Conservation (phyloP, 2,797 vertebrate species). For the Girardinus metallicus region DNA sequence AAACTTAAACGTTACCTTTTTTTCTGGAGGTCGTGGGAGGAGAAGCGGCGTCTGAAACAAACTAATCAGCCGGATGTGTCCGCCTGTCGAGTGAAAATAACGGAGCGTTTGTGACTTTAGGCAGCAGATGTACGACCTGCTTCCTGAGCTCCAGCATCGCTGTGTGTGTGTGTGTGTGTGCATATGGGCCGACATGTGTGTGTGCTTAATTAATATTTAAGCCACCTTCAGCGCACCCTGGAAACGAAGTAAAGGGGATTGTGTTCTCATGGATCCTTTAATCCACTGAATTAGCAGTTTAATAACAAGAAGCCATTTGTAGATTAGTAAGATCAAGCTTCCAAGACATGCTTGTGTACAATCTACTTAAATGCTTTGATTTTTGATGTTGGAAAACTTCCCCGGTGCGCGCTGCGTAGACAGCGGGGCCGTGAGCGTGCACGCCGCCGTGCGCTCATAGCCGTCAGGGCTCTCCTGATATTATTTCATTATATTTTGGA, state of each 20-base stretch:
- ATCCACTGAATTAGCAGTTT: slow-evolving; percentile 82
- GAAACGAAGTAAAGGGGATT: slow-evolving; percentile 76
- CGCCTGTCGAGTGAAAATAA: slow-evolving; percentile 10
- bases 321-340: slow-evolving; percentile 81
- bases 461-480: slow-evolving; percentile 11
- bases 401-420: slow-evolving; percentile 9
- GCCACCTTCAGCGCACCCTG: slow-evolving; percentile 77
- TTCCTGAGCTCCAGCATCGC: slow-evolving; percentile 23
- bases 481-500: slow-evolving; percentile 29
- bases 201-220: slow-evolving; percentile 80
- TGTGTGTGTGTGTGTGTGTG: slow-evolving; percentile 41
- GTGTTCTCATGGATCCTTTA: slow-evolving; percentile 80
- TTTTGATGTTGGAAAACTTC: slow-evolving; percentile 63
- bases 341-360: slow-evolving; percentile 76
- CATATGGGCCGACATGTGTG: slow-evolving; percentile 45
- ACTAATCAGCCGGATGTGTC: slow-evolving; percentile 35
- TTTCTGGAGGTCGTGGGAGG: slow-evolving; percentile 21
- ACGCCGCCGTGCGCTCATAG: slow-evolving; percentile 1
- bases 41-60: slow-evolving; percentile 23
- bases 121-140: slow-evolving; percentile 26
- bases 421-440: slow-evolving; percentile 17
- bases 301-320: slow-evolving; percentile 83
- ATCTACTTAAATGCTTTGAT: slow-evolving; percentile 79
- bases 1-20: slow-evolving; percentile 23
- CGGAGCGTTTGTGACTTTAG: slow-evolving; percentile 31